These are phyloP conservation scores for Leucosticte australis DNA, from an alignment of 2,113 vertebrate species.

Conservation along the genomic window DNA sequence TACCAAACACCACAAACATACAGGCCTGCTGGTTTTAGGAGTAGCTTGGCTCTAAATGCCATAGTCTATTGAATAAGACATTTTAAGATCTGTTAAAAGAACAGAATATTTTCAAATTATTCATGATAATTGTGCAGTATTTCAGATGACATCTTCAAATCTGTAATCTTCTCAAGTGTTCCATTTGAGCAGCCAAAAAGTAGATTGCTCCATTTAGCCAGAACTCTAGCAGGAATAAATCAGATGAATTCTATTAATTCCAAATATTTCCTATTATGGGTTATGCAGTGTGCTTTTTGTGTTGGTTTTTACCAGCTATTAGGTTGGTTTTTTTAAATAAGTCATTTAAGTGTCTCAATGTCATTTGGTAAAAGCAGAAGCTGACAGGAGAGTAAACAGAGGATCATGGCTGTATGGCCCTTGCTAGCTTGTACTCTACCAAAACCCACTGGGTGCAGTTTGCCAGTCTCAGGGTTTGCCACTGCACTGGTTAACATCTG, in stretches of 20 bases:
- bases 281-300: background rate
- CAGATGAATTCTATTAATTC: background rate
- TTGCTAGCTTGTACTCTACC: background rate
- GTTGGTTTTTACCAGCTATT: background rate
- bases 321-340: background rate
- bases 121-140: background rate
- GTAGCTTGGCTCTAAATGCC: background rate
- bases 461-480: background rate
- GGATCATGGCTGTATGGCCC: background rate
- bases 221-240: background rate
- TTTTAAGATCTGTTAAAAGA: background rate
- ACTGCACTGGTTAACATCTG: background rate
- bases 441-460: background rate
- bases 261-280: background rate
- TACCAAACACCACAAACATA: background rate
- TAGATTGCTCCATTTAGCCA: background rate
- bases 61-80: background rate
- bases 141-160: conserved; percentile 14
- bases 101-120: background rate
- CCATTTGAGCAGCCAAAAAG: background rate
- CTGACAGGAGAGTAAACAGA: background rate
- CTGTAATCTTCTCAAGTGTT: background rate
- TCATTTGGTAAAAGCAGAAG: background rate
- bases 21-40: background rate
- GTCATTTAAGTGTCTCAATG: background rate